These are phyloP conservation scores for Dolichomitus sp. DNA, from an alignment of 2,888 invertebrate species.

Conservation along the genomic window DNA sequence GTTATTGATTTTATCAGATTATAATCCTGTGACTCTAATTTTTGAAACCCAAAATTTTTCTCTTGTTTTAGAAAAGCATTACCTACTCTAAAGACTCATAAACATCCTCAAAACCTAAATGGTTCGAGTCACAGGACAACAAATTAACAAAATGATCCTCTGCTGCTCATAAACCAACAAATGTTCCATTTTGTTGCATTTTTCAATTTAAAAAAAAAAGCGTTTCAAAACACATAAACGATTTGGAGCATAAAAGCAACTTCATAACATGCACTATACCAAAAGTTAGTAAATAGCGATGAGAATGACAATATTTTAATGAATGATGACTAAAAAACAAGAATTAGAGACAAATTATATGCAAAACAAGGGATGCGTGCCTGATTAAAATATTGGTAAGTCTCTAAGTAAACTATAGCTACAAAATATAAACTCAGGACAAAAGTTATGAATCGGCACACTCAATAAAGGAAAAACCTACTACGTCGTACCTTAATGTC, in stretches of 20 bases:
- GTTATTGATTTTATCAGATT: neutral
- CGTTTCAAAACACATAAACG: neutral
- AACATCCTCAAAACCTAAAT: neutral
- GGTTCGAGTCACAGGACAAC: neutral
- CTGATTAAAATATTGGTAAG: constrained; percentile 27
- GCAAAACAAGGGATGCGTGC: constrained; percentile 39
- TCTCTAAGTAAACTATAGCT: constrained; percentile 24
- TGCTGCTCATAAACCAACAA: neutral
- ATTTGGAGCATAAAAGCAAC: constrained; percentile 1
- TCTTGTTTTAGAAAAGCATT: neutral
- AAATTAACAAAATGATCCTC: neutral
- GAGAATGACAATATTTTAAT: constrained; percentile 37
- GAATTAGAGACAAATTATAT: constrained; percentile 1
- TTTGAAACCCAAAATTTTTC: neutral
- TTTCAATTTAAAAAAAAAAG: neutral
- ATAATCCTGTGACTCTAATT: neutral
- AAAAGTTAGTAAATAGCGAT: constrained; percentile 50
- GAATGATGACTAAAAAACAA: constrained; percentile 20
- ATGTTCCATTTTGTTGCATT: neutral
- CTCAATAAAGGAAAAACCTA: constrained; percentile 35
- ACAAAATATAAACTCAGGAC: constrained; percentile 15
- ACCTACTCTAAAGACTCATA: neutral
- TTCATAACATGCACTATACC: constrained; percentile 36
- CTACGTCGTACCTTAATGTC: constrained; percentile 57
- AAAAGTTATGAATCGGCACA: constrained; percentile 48